Evolutionary conservation across 37 sponge, comb jelly and placozoan species (phyloP).

Genomic region (Beroe ovata): DNA sequence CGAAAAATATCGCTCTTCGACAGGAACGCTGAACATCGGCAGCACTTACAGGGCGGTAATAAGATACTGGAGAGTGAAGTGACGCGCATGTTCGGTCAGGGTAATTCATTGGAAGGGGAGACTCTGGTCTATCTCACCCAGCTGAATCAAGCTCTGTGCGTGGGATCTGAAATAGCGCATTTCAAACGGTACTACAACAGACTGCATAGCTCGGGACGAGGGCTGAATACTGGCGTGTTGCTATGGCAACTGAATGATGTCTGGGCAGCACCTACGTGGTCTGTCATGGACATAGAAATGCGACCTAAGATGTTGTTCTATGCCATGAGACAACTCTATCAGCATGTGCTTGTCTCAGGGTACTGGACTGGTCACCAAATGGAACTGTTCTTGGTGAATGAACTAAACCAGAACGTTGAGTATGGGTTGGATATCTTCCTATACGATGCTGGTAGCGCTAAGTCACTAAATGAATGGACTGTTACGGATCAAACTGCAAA

Average conservation of each 20-base stretch:
- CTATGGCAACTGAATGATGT: constrained; percentile 50
- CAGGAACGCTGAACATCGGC: not conserved
- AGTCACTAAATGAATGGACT: not conserved
- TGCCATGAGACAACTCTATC: not conserved
- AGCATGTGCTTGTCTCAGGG: not conserved
- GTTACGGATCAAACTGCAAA: not conserved
- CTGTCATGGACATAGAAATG: constrained; percentile 9
- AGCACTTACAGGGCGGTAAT: not conserved
- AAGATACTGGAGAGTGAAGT: not conserved
- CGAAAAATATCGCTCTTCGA: not conserved
- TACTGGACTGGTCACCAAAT: constrained; percentile 8
- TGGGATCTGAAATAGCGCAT: not conserved
- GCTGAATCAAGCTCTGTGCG: constrained; percentile 32
- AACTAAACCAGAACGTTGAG: not conserved
- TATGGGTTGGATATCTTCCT: constrained; percentile 6
- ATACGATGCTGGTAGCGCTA: constrained; percentile 5
- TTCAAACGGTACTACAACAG: constrained; percentile 13
- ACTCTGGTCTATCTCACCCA: constrained; percentile 55
- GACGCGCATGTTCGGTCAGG: not conserved
- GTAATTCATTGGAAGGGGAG: not conserved
- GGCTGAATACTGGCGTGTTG: constrained; percentile 3
- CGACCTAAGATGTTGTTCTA: constrained; percentile 28
- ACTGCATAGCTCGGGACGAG: not conserved
- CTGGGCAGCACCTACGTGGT: constrained; percentile 49
- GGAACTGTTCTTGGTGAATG: not conserved